phyloP scores from a whole-genome alignment of 30 jellyfish, hydroid and myxozoan genomes.

The Chrysaora quinquecirrha region DNA sequence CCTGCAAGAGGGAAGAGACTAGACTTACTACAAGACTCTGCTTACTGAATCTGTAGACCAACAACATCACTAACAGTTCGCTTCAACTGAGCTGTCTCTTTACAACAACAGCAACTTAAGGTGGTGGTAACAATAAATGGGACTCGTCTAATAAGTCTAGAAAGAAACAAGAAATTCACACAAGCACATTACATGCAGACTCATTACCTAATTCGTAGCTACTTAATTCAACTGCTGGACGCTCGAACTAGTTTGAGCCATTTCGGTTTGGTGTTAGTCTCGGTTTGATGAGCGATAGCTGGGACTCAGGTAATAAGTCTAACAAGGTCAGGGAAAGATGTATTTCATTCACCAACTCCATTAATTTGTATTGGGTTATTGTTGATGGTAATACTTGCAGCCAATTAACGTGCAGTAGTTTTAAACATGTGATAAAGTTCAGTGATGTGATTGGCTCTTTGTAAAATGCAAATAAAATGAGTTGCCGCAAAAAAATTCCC shows the following conservation, averaged over 20 bases:
- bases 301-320: too few relatives aligned
- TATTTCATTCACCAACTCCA: too few relatives aligned
- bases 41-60: background rate
- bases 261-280: too few relatives aligned
- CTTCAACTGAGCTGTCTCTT: background rate
- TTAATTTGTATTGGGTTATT: background rate
- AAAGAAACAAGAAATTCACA: background rate
- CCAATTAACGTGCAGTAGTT: background rate
- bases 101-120: background rate
- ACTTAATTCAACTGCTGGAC: too few relatives aligned
- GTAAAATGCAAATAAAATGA: too few relatives aligned
- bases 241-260: too few relatives aligned
- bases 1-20: background rate
- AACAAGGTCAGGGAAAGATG: too few relatives aligned
- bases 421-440: conserved; percentile 40
- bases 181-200: too few relatives aligned
- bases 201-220: too few relatives aligned
- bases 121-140: background rate
- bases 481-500: too few relatives aligned
- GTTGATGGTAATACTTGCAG: conserved; percentile 38
- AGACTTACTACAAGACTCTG: too few relatives aligned
- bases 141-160: background rate
- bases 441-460: conserved; percentile 1
- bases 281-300: too few relatives aligned
- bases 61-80: background rate